Conservation (phyloP, 2,797 vertebrate genomes). For the Myotis myotis region DNA sequence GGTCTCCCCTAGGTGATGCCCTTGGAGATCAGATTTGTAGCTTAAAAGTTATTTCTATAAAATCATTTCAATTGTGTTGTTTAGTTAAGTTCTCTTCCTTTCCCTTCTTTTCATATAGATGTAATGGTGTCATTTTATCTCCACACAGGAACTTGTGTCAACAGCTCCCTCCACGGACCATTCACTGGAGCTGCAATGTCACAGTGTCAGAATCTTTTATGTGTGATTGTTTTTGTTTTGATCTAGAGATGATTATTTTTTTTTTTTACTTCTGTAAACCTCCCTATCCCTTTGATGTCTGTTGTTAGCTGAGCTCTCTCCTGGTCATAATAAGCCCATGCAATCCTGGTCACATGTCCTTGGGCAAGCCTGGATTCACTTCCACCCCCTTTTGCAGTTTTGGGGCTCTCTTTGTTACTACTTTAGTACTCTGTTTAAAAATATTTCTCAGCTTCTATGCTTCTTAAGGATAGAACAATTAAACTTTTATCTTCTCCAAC, state of each 20-base stretch:
- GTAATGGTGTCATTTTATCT: conserved; percentile 51
- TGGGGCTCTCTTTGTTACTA: background rate
- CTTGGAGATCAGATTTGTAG: conserved; percentile 35
- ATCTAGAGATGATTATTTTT: background rate
- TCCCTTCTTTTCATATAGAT: conserved; percentile 8
- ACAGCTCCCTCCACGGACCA: conserved; percentile 69
- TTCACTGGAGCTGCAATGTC: conserved; percentile 65
- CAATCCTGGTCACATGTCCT: background rate
- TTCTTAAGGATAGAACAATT: background rate
- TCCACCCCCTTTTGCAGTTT: background rate
- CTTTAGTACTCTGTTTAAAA: background rate
- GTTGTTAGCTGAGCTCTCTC: background rate
- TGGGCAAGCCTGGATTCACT: background rate
- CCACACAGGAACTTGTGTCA: conserved; percentile 59
- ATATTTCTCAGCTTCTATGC: background rate
- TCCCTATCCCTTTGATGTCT: background rate
- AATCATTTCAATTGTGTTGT: conserved; percentile 38
- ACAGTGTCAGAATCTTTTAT: background rate
- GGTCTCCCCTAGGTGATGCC: background rate
- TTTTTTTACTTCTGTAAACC: background rate
- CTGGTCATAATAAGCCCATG: background rate
- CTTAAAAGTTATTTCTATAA: conserved; percentile 47
- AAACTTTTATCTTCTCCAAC: background rate
- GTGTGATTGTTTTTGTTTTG: background rate
- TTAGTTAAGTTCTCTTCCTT: conserved; percentile 15